Percentiles rank a stretch among this genome's conserved stretches.
phyloP scores from a whole-genome alignment of 2,113 vertebrate species.

The Strix aluco region DNA sequence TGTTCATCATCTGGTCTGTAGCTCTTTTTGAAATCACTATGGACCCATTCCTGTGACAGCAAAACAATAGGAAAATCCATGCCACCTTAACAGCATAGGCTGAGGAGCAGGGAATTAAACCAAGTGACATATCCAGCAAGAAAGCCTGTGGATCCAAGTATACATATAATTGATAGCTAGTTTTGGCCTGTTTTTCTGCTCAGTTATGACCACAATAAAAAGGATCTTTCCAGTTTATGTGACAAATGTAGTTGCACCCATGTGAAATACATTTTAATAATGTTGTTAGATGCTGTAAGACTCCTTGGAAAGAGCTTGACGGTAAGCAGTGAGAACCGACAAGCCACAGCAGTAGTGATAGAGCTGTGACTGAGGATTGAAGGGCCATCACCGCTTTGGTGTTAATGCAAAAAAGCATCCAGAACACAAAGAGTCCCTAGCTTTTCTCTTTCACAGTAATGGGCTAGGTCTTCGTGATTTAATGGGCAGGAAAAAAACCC shows the following conservation, averaged over 20 bases:
- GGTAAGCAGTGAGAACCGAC: neutral
- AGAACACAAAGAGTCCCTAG: neutral
- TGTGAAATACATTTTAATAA: fast-evolving
- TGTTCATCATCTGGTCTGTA: neutral
- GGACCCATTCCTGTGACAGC: neutral
- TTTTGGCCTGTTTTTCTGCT: neutral
- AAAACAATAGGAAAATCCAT: neutral
- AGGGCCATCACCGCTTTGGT: no score
- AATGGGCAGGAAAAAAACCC: fast-evolving
- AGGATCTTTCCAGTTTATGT: neutral
- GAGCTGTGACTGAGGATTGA: neutral
- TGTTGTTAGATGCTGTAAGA: neutral
- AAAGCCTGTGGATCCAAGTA: neutral
- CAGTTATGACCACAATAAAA: neutral
- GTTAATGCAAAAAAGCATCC: neutral
- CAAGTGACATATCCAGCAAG: neutral
- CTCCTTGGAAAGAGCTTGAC: neutral
- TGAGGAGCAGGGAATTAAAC: neutral
- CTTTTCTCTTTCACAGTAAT: neutral
- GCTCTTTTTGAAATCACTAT: neutral
- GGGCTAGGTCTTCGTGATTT: neutral
- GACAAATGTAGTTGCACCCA: neutral
- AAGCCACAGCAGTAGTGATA: fast-evolving
- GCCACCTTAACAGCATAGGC: neutral
- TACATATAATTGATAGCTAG: neutral